phyloP scores from a whole-genome alignment of 1,140 invertebrate species.

The Megathymus violae region DNA sequence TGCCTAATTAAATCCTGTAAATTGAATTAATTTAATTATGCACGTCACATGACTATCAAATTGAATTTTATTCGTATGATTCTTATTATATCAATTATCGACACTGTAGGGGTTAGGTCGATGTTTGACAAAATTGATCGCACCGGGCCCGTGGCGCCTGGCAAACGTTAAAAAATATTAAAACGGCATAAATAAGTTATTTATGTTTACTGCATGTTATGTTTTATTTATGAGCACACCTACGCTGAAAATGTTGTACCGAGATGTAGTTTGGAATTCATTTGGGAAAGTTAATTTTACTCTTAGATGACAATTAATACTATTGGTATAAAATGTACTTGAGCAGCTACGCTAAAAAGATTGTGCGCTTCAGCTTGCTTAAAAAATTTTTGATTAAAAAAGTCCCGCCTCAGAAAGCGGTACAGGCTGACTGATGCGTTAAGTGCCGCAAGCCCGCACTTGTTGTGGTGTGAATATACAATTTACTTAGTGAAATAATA shows the following conservation, averaged over 20 bases:
- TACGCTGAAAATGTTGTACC: neutral
- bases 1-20: conserved; percentile 34
- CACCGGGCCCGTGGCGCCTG: conserved; percentile 4
- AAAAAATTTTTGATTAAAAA: too few species aligned
- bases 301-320: too few species aligned
- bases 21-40: conserved; percentile 42
- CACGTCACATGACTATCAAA: conserved; percentile 32
- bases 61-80: conserved; percentile 27
- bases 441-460: too few species aligned
- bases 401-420: too few species aligned
- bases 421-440: too few species aligned
- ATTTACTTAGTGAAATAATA: too few species aligned
- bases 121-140: conserved; percentile 4
- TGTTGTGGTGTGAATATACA: too few species aligned
- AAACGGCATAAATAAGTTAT: conserved; percentile 3
- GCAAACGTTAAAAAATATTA: neutral
- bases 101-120: conserved; percentile 21
- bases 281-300: too few species aligned
- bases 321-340: too few species aligned
- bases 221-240: neutral
- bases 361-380: too few species aligned
- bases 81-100: conserved; percentile 38
- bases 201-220: neutral
- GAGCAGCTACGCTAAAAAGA: too few species aligned
- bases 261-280: too few species aligned